Evolutionary conservation across 2,888 invertebrate genomes (phyloP), one percentile per base, ranked within the genome.

Genomic region (Ligdia adustata): DNA sequence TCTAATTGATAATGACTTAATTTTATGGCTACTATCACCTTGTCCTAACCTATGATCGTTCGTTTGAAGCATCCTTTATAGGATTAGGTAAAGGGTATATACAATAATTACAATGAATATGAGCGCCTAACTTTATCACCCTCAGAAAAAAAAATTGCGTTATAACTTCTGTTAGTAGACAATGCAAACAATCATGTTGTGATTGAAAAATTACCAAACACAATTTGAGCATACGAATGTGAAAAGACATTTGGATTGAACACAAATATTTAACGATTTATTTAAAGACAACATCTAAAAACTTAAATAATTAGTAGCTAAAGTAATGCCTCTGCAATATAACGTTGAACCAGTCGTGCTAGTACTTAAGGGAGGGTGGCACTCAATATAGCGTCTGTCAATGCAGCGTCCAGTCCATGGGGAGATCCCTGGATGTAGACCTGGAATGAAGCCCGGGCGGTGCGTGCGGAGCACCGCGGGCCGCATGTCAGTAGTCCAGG

Each of bases 401-500:
- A 91, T 91, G 91, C 65, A 90, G 75, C 69, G 88, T 88, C 91
- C 91, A 91, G 67, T 91, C 91, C 60, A 89, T 71, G 38, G 84
- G 81, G 7, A 83, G 74, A 54, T 87, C 90, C 70, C 84, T 79
- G 52, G 86, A 90, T 20, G 78, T 79, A 40, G 85, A 83, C 35
- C 90, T 75, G 4, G 89, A 90, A 53, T 84, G 80, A 7, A 86
- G 75, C 3, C 86, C 82, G 0, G 83, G 87, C 87, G 88, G 88
- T 70, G 87, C 87, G 62, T 79, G 83, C 1, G 82, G 72, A 2
- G 84, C 86, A 71, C 89, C 89, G 88, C 90, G 90, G 69, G 90
- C 90, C 82, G 86, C 87, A 64, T 90, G 91, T 91, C 91, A 93
- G 87, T 93, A 93, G 67, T 92, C 92, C 80, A 92, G 76, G 29